Conservation (phyloP, 2,888 invertebrate genomes). For the Anoncus sp. region DNA sequence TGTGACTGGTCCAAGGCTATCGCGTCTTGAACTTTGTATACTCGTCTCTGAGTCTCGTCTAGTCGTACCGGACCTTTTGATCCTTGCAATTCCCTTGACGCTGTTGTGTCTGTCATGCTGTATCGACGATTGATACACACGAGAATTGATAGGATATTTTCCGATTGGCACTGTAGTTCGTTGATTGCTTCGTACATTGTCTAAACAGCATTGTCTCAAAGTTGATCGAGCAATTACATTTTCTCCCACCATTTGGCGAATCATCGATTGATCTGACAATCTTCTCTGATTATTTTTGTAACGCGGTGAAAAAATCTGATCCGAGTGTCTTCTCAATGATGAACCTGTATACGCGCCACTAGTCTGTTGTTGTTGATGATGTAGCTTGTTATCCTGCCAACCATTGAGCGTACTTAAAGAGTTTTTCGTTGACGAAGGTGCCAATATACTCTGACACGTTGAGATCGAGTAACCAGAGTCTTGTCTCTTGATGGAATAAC, state of each 20-base stretch:
- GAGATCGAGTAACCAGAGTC: slow-evolving; percentile 75
- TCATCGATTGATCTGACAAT: slow-evolving; percentile 71
- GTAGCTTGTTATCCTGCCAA: slow-evolving; percentile 34
- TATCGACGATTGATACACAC: neutral
- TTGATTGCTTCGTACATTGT: slow-evolving; percentile 16
- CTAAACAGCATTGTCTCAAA: slow-evolving; percentile 9
- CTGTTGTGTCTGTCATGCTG: neutral
- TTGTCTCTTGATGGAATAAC: slow-evolving; percentile 67
- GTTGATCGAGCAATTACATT: neutral
- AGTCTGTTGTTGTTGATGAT: slow-evolving; percentile 37
- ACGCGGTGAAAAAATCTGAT: slow-evolving; percentile 68
- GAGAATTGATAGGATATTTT: neutral
- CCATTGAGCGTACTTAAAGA: slow-evolving; percentile 62
- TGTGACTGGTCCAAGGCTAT: slow-evolving; percentile 69
- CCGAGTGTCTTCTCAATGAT: slow-evolving; percentile 70
- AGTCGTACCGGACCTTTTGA: slow-evolving; percentile 37
- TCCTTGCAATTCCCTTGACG: neutral
- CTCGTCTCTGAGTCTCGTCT: slow-evolving; percentile 66
- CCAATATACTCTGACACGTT: slow-evolving; percentile 76
- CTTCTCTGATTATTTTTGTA: slow-evolving; percentile 49
- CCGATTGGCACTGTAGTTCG: neutral
- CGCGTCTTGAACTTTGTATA: slow-evolving; percentile 61
- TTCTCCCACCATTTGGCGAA: slow-evolving; percentile 11
- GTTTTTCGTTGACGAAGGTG: slow-evolving; percentile 72
- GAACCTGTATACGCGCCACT: neutral